Evolutionary conservation across 2,888 invertebrate genomes (phyloP).

Genomic region (Euzophera pinguis): DNA sequence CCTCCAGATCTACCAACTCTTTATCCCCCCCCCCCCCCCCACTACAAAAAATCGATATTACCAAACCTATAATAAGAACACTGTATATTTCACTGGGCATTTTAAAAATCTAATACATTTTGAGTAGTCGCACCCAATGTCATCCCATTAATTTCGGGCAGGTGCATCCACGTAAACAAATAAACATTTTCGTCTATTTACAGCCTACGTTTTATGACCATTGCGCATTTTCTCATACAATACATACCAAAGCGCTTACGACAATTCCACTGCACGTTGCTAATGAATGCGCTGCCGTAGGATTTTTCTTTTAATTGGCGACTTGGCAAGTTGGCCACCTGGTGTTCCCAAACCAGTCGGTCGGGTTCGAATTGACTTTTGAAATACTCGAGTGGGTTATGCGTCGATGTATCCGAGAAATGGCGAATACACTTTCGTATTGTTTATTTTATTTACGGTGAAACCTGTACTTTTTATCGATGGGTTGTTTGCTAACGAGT

Average conservation of each 20-base stretch:
- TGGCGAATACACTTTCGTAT: not conserved
- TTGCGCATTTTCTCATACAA: not conserved
- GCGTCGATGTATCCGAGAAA: constrained; percentile 6
- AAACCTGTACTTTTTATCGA: not conserved
- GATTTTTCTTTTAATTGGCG: constrained; percentile 41
- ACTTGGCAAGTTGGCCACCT: constrained; percentile 40
- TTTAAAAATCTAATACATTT: no score
- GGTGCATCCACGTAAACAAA: no score
- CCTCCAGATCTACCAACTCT: no score
- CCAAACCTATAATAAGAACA: no score
- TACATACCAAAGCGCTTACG: constrained; percentile 8
- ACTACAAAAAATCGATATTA: no score
- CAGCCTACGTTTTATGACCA: not conserved
- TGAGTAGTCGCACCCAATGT: no score
- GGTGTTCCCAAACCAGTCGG: constrained; percentile 36
- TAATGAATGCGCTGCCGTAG: constrained; percentile 30
- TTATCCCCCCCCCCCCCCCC: no score
- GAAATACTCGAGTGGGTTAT: constrained; percentile 20
- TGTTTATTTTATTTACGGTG: not conserved
- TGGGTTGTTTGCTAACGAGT: not conserved
- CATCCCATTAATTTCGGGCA: no score
- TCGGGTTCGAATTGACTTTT: constrained; percentile 26
- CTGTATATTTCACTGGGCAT: no score
- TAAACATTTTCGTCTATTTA: no score
- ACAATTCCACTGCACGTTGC: constrained; percentile 11